These are phyloP conservation scores for Grus americana DNA, from an alignment of 2,113 vertebrate species.

Conservation along the genomic window DNA sequence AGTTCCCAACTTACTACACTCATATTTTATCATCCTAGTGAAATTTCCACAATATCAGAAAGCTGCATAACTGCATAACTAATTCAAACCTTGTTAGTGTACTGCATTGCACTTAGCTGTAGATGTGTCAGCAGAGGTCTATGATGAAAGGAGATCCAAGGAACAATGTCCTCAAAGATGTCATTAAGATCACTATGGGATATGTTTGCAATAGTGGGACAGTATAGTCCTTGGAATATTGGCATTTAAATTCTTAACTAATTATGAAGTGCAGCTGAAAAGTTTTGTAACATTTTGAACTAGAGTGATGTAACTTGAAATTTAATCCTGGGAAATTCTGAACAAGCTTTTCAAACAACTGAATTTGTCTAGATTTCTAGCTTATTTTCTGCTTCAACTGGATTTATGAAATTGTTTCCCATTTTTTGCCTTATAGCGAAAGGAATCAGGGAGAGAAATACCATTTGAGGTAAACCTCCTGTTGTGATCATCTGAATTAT, in stretches of 20 bases:
- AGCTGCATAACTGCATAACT: not conserved
- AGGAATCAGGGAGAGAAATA: not conserved
- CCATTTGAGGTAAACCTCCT: not conserved
- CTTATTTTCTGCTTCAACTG: not conserved
- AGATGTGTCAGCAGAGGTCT: not conserved
- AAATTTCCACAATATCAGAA: not conserved
- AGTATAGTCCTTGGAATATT: not conserved
- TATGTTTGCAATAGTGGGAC: not conserved
- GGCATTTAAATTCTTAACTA: not conserved
- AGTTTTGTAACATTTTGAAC: not conserved
- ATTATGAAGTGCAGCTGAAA: not conserved
- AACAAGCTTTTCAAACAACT: not conserved
- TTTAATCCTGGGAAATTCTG: not conserved
- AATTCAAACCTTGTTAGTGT: constrained; percentile 2
- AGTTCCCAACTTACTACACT: not conserved
- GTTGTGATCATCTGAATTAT: not conserved
- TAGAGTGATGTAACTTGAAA: not conserved
- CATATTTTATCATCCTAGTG: not conserved
- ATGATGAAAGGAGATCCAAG: not conserved
- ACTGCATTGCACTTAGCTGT: not conserved
- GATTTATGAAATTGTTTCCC: not conserved
- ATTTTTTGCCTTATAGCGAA: not conserved
- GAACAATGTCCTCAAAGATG: not conserved
- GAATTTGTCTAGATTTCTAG: not conserved
- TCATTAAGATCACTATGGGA: not conserved